These are phyloP conservation scores for Musca domestica DNA, from an alignment of 1,140 invertebrate species.

Conservation along the genomic window DNA sequence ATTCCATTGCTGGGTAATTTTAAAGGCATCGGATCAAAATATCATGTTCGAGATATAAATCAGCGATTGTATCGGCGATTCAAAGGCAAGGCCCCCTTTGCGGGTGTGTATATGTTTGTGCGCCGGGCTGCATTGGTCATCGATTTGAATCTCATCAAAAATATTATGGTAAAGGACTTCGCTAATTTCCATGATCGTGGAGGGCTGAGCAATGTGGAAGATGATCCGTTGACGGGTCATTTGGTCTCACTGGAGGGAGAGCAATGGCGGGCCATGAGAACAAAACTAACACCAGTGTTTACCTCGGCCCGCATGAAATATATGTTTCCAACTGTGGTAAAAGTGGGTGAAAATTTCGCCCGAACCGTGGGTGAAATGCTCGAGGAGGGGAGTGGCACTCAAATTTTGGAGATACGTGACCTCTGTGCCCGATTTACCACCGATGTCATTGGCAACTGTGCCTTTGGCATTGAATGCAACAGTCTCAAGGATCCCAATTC, in stretches of 20 bases:
- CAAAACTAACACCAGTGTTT: constrained; percentile 59
- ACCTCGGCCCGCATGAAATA: constrained; percentile 61
- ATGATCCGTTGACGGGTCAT: constrained; percentile 55
- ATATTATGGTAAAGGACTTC: constrained; percentile 62
- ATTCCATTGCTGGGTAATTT: constrained; percentile 26
- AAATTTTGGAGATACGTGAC: constrained; percentile 47
- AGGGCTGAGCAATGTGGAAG: constrained; percentile 52
- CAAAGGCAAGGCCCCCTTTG: constrained; percentile 34
- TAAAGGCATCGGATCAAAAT: not conserved
- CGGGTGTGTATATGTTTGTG: constrained; percentile 42
- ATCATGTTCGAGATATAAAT: constrained; percentile 33
- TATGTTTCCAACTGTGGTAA: constrained; percentile 54
- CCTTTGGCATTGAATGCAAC: constrained; percentile 61
- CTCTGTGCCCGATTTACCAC: constrained; percentile 57
- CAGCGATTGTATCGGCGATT: constrained; percentile 34
- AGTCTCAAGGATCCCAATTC: constrained; percentile 55
- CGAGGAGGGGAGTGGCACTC: constrained; percentile 25
- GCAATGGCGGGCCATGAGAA: constrained; percentile 60
- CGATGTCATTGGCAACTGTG: constrained; percentile 61
- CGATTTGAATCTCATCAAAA: constrained; percentile 62
- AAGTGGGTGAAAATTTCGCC: constrained; percentile 45
- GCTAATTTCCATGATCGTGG: constrained; percentile 57
- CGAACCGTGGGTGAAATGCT: constrained; percentile 39
- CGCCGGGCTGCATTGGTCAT: constrained; percentile 32
- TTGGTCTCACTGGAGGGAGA: constrained; percentile 55